These are phyloP conservation scores for Daphoenositta chrysoptera DNA, from an alignment of 2,113 vertebrate species.

Conservation along the genomic window DNA sequence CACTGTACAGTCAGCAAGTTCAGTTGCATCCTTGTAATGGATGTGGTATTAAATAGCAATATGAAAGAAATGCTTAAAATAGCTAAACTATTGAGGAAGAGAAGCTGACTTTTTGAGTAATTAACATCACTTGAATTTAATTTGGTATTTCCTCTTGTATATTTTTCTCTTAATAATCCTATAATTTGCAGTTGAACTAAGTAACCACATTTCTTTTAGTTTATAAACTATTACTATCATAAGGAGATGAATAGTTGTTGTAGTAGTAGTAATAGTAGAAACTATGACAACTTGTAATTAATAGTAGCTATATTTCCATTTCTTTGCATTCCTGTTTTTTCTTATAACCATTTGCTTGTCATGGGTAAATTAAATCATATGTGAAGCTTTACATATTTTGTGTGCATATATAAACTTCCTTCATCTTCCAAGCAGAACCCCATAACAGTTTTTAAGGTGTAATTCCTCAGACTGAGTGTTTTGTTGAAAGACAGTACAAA, in stretches of 20 bases:
- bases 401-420: not conserved
- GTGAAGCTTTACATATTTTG: not conserved
- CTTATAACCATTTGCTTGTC: not conserved
- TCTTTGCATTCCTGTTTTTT: not conserved
- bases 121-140: not conserved
- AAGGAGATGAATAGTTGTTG: not conserved
- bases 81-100: not conserved
- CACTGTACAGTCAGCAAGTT: not conserved
- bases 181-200: not conserved
- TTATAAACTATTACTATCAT: not conserved
- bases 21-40: not conserved
- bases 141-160: not conserved
- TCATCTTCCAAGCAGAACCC: not conserved
- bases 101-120: not conserved
- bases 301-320: not conserved
- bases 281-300: not conserved
- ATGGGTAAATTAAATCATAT: not conserved
- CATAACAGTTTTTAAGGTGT: not conserved
- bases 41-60: not conserved
- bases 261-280: not conserved
- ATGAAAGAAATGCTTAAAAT: not conserved
- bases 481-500: not conserved
- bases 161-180: not conserved
- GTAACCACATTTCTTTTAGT: not conserved
- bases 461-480: not conserved